Percentiles rank a stretch among this genome's conserved stretches.
Conservation (phyloP, 2,113 vertebrate species). For the Ia io region DNA sequence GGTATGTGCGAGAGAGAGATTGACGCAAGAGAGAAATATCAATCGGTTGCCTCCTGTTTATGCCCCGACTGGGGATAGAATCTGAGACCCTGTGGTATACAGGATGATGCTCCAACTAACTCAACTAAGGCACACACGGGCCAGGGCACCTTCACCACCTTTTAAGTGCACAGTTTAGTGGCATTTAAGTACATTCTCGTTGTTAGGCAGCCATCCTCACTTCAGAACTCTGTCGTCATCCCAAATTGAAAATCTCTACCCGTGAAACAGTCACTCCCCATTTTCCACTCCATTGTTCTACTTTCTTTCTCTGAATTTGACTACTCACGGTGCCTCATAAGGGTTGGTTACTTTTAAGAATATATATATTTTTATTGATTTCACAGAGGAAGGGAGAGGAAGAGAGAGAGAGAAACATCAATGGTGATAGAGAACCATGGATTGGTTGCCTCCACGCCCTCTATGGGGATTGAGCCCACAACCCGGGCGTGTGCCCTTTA, state of each 20-base stretch:
- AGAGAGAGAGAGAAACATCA: too few species aligned
- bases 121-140: neutral
- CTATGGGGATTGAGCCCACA: too few species aligned
- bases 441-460: too few species aligned
- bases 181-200: neutral
- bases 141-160: neutral
- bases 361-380: too few species aligned
- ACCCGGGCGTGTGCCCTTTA: too few species aligned
- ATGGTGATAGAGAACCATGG: too few species aligned
- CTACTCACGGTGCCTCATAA: neutral
- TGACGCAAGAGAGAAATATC: neutral
- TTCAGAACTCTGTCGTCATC: neutral
- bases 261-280: neutral
- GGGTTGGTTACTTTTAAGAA: neutral
- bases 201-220: neutral
- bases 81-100: neutral
- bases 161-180: neutral
- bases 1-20: neutral
- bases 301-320: neutral
- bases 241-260: neutral
- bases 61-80: neutral
- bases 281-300: neutral
- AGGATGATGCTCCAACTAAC: neutral
- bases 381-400: too few species aligned
- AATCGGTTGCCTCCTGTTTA: neutral